These are phyloP conservation scores for Drosophila willistoni DNA, from an alignment of 1,140 invertebrate species.

Conservation along the genomic window DNA sequence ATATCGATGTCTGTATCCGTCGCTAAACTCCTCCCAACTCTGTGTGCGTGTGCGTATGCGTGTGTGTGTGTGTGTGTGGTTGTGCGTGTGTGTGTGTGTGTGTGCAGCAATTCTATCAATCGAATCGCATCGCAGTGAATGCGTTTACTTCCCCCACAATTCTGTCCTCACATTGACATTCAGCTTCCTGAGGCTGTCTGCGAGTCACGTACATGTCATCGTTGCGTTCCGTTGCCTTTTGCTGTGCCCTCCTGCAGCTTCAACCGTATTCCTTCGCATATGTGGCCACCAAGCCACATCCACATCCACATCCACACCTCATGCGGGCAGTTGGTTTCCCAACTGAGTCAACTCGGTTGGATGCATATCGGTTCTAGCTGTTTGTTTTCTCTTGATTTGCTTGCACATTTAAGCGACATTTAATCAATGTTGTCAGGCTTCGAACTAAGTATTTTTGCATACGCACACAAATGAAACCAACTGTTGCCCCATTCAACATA, in stretches of 20 bases:
- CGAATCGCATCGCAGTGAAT: constrained; percentile 65
- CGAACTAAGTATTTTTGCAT: constrained; percentile 32
- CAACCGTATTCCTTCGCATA: neutral
- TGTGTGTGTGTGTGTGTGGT: constrained; percentile 2
- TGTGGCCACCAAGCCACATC: no score
- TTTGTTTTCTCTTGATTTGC: constrained; percentile 58
- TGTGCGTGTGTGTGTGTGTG: constrained; percentile 29
- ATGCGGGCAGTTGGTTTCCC: constrained; percentile 13
- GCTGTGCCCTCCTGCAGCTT: constrained; percentile 14
- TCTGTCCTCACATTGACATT: neutral
- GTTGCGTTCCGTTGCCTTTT: constrained; percentile 23
- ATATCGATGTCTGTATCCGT: constrained; percentile 28
- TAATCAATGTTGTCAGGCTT: constrained; percentile 68
- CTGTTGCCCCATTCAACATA: constrained; percentile 38
- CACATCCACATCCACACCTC: constrained; percentile 11
- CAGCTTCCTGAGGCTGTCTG: constrained; percentile 30
- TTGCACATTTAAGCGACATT: constrained; percentile 77
- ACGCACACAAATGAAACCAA: constrained; percentile 36
- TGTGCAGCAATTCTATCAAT: constrained; percentile 58
- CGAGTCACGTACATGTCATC: constrained; percentile 28
- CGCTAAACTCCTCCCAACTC: neutral
- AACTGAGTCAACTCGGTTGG: neutral
- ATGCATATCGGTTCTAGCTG: neutral
- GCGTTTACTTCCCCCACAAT: constrained; percentile 45
- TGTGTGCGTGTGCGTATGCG: constrained; percentile 26